Conservation (phyloP, 1,140 invertebrate species). For the Tetranychus cinnabarinus region DNA sequence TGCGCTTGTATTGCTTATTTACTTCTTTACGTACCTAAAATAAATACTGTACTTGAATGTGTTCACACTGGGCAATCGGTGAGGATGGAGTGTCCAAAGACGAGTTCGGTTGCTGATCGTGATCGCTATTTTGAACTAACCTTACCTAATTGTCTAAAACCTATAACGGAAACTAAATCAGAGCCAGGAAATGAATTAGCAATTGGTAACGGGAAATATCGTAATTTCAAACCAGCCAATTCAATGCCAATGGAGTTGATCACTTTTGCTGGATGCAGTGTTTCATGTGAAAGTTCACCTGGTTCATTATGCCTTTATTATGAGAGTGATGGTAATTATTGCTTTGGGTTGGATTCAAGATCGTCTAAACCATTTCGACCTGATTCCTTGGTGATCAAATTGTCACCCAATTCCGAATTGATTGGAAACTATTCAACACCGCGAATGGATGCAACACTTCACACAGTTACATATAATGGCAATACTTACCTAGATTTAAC, state of each 20-base stretch:
- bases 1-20: constrained; percentile 38
- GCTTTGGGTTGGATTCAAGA: background rate
- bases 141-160: background rate
- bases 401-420: background rate
- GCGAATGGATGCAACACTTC: background rate
- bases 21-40: constrained; percentile 23
- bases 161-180: background rate
- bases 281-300: background rate
- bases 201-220: too few relatives aligned
- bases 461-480: background rate
- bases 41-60: background rate
- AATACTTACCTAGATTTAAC: background rate
- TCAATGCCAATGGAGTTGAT: too few relatives aligned
- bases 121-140: background rate
- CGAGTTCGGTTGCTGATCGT: background rate
- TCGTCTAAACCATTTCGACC: background rate
- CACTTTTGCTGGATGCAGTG: too few relatives aligned
- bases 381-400: background rate
- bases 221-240: too few relatives aligned
- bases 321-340: background rate
- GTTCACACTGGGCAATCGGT: background rate
- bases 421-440: too few relatives aligned
- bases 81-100: background rate
- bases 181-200: background rate
- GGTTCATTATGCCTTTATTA: background rate